Percentiles rank a stretch among this genome's conserved stretches.
Evolutionary conservation across 1,140 invertebrate genomes (phyloP).

Genomic region (Lordiphosa collinella): DNA sequence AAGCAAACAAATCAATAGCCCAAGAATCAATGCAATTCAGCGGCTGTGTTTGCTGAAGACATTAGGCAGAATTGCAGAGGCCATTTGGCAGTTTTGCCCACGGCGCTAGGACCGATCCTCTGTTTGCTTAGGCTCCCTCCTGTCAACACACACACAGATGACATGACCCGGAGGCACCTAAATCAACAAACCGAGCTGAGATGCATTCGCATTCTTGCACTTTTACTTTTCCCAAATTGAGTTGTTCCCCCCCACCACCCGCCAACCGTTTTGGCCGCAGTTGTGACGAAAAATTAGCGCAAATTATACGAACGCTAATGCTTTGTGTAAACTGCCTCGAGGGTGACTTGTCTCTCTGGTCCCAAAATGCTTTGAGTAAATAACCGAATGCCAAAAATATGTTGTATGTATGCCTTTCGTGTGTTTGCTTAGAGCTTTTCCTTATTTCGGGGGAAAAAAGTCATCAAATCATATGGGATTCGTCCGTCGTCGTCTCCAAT

Average conservation of each 20-base stretch:
- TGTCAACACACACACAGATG: slow-evolving; percentile 36
- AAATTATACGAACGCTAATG: slow-evolving; percentile 68
- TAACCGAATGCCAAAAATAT: slow-evolving; percentile 25
- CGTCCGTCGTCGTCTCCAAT: slow-evolving; percentile 24
- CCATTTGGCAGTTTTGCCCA: slow-evolving; percentile 61
- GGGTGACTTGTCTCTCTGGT: not conserved
- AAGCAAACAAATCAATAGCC: slow-evolving; percentile 33
- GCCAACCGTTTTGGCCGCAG: slow-evolving; percentile 20
- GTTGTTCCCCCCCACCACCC: slow-evolving; percentile 20
- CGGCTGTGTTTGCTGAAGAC: slow-evolving; percentile 66
- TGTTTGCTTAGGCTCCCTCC: slow-evolving; percentile 55
- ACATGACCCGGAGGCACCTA: slow-evolving; percentile 11
- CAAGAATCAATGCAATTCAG: slow-evolving; percentile 51
- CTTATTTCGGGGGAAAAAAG: slow-evolving; percentile 9
- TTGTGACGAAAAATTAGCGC: slow-evolving; percentile 65
- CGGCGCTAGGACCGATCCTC: slow-evolving; percentile 37
- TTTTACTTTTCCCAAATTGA: slow-evolving; percentile 37
- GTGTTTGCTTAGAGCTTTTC: slow-evolving; percentile 44
- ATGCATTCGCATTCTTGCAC: slow-evolving; percentile 16
- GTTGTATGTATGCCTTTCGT: slow-evolving; percentile 8
- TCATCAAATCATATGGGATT: slow-evolving; percentile 7
- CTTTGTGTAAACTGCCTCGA: slow-evolving; percentile 48
- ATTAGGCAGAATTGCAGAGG: slow-evolving; percentile 46
- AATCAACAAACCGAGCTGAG: too few relatives aligned
- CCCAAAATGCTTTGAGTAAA: slow-evolving; percentile 37